Conservation (phyloP, 2,888 invertebrate genomes). For the Yponomeuta sedellus region DNA sequence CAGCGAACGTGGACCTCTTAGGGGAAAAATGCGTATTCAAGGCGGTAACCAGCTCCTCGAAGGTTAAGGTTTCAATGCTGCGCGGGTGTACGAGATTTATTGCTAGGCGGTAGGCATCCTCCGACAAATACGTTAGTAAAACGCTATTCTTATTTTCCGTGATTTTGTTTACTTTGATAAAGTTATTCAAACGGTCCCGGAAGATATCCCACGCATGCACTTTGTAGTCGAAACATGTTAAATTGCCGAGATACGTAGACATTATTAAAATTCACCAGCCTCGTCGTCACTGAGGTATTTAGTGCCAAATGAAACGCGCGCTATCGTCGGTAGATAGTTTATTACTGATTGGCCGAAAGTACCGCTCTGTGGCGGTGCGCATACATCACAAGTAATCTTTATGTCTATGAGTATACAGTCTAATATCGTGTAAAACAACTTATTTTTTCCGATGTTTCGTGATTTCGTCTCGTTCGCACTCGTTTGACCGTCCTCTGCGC, state of each 20-base stretch:
- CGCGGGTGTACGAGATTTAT: too few species aligned
- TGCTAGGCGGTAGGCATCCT: conserved; percentile 7
- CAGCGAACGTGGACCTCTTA: too few species aligned
- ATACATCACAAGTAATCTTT: conserved; percentile 1
- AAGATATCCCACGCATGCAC: conserved; percentile 6
- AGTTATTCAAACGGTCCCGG: background rate
- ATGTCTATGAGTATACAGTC: too few species aligned
- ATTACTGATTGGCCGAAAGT: background rate
- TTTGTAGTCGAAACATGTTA: conserved; percentile 9
- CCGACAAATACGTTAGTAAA: conserved; percentile 9
- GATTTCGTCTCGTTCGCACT: too few species aligned
- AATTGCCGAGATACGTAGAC: conserved; percentile 6
- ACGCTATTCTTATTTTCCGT: conserved; percentile 5
- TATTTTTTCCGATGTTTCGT: too few species aligned
- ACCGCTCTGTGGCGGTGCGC: background rate
- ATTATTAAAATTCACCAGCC: background rate
- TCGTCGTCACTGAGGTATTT: conserved; percentile 2
- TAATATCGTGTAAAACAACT: too few species aligned
- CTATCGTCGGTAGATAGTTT: background rate
- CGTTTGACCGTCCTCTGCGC: too few species aligned
- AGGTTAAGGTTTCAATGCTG: too few species aligned
- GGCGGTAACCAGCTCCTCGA: too few species aligned
- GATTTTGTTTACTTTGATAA: conserved; percentile 8
- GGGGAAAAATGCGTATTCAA: too few species aligned
- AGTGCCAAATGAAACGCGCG: background rate